A percentile compares a stretch with the other conserved stretches of the same genome.
Conservation (phyloP, 2,113 vertebrate species). For the Talpa occidentalis region DNA sequence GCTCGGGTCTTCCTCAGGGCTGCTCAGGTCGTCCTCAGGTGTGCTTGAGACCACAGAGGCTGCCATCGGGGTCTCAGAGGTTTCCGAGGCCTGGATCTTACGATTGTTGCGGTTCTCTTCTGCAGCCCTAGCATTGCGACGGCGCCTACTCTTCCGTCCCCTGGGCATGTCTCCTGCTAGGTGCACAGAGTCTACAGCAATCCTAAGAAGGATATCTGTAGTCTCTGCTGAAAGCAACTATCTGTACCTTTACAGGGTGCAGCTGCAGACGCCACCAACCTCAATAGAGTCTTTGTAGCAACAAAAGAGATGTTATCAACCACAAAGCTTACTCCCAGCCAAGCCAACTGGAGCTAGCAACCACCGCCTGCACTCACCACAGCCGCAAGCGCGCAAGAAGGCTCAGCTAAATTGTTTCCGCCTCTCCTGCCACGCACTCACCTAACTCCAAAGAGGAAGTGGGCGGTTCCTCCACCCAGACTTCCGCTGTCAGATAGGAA, state of each 20-base stretch:
- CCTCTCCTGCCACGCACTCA: slow-evolving; percentile 61
- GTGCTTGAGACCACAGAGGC: slow-evolving; percentile 34
- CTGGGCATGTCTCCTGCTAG: slow-evolving; percentile 64
- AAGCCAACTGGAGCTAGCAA: neutral
- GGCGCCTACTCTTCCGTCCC: slow-evolving; percentile 75
- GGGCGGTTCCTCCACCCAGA: slow-evolving; percentile 39
- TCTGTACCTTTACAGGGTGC: neutral
- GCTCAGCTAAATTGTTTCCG: slow-evolving; percentile 13
- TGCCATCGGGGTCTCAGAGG: slow-evolving; percentile 54
- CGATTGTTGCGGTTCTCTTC: slow-evolving; percentile 75
- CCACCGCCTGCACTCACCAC: neutral
- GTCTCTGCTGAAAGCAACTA: neutral
- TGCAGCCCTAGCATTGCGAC: slow-evolving; percentile 70
- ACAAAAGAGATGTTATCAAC: neutral
- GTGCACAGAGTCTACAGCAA: neutral
- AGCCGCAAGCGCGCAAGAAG: neutral
- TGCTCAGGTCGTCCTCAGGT: slow-evolving; percentile 51
- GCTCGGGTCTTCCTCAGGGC: slow-evolving; percentile 56
- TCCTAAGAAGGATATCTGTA: neutral
- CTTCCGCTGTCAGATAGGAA: slow-evolving; percentile 66
- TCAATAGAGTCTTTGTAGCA: slow-evolving; percentile 50
- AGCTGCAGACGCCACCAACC: neutral
- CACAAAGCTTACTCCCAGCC: neutral
- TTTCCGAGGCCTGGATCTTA: slow-evolving; percentile 72
- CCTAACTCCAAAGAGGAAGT: slow-evolving; percentile 50